phyloP scores from a whole-genome alignment of 1,140 invertebrate species.

The Brachionus asplanchnoidis region DNA sequence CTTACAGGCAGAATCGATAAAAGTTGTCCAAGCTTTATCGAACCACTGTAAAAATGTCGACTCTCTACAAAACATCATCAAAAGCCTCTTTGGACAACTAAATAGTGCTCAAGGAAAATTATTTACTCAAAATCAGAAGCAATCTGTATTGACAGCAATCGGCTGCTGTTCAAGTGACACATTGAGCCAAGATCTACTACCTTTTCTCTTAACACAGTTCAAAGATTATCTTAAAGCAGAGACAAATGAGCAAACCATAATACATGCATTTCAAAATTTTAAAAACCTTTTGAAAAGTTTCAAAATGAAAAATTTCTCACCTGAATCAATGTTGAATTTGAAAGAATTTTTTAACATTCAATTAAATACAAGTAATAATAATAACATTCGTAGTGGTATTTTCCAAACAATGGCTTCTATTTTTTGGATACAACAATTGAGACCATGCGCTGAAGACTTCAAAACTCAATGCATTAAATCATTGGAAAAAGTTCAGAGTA shows the following conservation, averaged over 20 bases:
- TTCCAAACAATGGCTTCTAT: not conserved
- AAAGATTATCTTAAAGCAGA: slow-evolving; percentile 17
- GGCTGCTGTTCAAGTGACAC: not conserved
- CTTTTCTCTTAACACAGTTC: not conserved
- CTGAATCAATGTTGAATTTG: not conserved
- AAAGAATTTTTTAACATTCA: slow-evolving; percentile 3
- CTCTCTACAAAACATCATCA: not conserved
- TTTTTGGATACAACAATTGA: not conserved
- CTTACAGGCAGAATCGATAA: not conserved
- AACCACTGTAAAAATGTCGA: not conserved
- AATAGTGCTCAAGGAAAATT: not conserved
- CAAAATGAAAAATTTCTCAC: not conserved
- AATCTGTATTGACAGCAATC: not conserved
- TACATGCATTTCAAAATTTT: not conserved
- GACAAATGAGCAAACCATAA: not conserved
- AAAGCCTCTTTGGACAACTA: not conserved
- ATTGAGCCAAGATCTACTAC: not conserved
- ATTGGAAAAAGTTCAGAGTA: not conserved
- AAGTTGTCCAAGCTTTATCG: not conserved
- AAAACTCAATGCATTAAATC: not conserved
- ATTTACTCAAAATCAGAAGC: not conserved
- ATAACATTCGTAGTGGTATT: not conserved
- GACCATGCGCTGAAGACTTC: not conserved
- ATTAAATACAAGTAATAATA: not conserved
- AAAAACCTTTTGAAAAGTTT: not conserved